Evolutionary conservation across 2,888 invertebrate species (phyloP).

Genomic region (Zeuzera pyrina): DNA sequence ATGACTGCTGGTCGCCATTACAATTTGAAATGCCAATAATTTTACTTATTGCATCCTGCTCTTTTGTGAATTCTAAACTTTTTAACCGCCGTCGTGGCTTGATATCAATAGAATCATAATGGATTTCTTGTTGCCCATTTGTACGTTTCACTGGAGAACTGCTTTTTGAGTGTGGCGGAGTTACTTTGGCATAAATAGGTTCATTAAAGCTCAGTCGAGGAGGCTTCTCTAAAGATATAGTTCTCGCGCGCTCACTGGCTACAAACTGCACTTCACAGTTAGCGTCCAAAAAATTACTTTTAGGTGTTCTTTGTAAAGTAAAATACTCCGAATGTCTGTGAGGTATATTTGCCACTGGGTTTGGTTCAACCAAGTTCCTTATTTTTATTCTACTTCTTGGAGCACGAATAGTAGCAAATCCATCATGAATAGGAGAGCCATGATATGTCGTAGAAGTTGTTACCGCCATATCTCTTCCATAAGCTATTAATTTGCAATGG

Average conservation of each 20-base stretch:
- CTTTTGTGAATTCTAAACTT: constrained; percentile 51
- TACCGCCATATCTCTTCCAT: constrained; percentile 41
- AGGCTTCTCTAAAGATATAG: constrained; percentile 32
- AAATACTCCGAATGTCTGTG: constrained; percentile 68
- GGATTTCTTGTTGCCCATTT: constrained; percentile 45
- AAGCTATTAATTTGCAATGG: not conserved
- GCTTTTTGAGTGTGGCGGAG: constrained; percentile 49
- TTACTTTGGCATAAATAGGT: constrained; percentile 64
- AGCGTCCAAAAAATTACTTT: constrained; percentile 54
- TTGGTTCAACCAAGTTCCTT: constrained; percentile 61
- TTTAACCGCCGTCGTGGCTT: constrained; percentile 61
- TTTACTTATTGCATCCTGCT: constrained; percentile 43
- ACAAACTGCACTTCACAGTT: constrained; percentile 55
- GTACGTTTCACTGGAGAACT: constrained; percentile 48
- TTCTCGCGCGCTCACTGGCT: constrained; percentile 30
- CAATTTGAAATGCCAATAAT: constrained; percentile 42
- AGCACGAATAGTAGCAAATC: constrained; percentile 88
- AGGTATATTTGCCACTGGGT: constrained; percentile 50
- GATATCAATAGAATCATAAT: constrained; percentile 67
- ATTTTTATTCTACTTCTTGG: constrained; percentile 68
- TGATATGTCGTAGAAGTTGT: constrained; percentile 59
- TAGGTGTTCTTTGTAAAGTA: constrained; percentile 57
- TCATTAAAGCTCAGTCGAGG: constrained; percentile 57
- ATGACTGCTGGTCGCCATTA: constrained; percentile 56
- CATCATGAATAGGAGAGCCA: constrained; percentile 82